Percentiles rank a stretch among this genome's conserved stretches.
Conservation (phyloP, 2,888 invertebrate species). For the Athetis lepigone region DNA sequence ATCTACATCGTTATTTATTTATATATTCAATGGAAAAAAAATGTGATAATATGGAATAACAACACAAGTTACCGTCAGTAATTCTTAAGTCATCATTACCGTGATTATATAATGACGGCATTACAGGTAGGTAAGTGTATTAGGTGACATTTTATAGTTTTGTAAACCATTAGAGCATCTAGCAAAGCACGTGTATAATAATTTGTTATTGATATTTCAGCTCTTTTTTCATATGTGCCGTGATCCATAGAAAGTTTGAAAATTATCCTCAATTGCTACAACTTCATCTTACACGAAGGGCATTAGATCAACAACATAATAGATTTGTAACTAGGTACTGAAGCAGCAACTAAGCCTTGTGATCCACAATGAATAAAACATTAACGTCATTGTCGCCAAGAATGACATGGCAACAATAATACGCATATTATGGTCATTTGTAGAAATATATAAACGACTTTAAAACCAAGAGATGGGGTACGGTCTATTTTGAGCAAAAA, state of each 20-base stretch:
- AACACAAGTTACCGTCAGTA: constrained; percentile 14
- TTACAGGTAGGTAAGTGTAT: neutral
- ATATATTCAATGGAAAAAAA: constrained; percentile 50
- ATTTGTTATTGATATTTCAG: constrained; percentile 25
- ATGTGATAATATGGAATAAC: constrained; percentile 29
- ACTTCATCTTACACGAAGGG: constrained; percentile 35
- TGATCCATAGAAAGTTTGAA: constrained; percentile 11
- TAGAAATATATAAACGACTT: constrained; percentile 12
- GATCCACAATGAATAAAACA: constrained; percentile 35
- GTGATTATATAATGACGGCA: constrained; percentile 6
- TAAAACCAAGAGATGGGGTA: neutral
- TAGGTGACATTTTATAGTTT: constrained; percentile 5
- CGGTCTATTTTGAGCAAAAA: too few relatives aligned
- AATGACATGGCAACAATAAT: constrained; percentile 14
- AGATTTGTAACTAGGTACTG: neutral
- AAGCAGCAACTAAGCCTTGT: neutral
- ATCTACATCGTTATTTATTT: constrained; percentile 27
- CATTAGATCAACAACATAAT: constrained; percentile 40
- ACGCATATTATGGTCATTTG: constrained; percentile 7
- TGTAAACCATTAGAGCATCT: constrained; percentile 11
- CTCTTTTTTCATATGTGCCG: constrained; percentile 11
- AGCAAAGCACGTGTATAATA: constrained; percentile 17
- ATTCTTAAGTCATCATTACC: constrained; percentile 25
- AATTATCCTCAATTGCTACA: constrained; percentile 28
- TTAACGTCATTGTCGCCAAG: neutral